Evolutionary conservation across 2,888 invertebrate genomes (phyloP), one percentile per base, ranked within the genome.

Genomic region (Archips xylosteana): DNA sequence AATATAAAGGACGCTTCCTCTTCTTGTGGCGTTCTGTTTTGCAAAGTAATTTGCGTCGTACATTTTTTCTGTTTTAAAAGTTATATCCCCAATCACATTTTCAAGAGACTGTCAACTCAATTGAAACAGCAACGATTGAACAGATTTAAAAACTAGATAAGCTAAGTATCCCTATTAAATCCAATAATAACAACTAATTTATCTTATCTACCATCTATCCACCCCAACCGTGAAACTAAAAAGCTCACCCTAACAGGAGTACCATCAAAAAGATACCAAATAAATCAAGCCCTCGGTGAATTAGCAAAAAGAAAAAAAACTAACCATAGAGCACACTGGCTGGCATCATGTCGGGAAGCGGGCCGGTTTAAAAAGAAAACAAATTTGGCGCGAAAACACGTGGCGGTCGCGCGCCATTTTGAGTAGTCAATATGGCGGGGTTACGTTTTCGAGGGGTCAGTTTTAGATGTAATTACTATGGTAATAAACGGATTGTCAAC

Each of bases 261-360:
- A 64, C 71, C 64, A 61, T 71, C 71, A 75, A 75, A 75, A 65
- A 69, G 65, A 75, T 75, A 71, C 70, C 61, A 75, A 75, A 79
- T 76, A 76, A 83, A 85, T 88, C 86, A 85, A 79, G 81, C 76
- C 79, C 76, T 79, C 84, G 85, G 83, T 81, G 82, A 79, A 86
- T 87, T 85, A 83, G 78, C 82, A 77, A 77, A 80, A 71, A 78
- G 80, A 84, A 82, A 81, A 80, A 78, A 77, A 74, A 34, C 77
- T 73, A 67, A 74, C 66, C 65, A 65, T 71, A 75, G 71, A 63
- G 70, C 49, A 42, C 15, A 42, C 45, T 42, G 51, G 39, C 63
- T 59, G 70, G 67, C 70, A 75, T 62, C 62, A 51, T 70, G 75
- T 74, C 75, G 23, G 62, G 49, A 61, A 49, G 70, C 70, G 75